These are phyloP conservation scores for Caenorhabditis auriculariae DNA, from an alignment of 2,888 invertebrate genomes.

Conservation along the genomic window DNA sequence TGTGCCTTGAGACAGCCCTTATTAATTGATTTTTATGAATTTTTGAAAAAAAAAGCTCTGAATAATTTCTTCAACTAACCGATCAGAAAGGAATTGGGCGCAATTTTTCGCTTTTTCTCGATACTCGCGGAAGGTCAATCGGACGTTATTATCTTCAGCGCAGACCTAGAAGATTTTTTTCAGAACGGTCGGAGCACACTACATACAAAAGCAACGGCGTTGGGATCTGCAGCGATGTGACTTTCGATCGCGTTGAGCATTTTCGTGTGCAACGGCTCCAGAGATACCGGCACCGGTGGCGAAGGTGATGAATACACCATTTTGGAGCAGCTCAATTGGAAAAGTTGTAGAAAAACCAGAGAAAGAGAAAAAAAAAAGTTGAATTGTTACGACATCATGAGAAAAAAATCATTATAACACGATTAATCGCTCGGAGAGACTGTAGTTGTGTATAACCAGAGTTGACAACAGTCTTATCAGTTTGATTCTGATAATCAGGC, in stretches of 20 bases:
- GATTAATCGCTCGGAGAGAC: too few relatives aligned
- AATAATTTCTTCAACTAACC: too few relatives aligned
- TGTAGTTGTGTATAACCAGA: too few relatives aligned
- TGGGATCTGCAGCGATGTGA: conserved; percentile 5
- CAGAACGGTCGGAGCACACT: not conserved
- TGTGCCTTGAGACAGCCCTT: too few relatives aligned
- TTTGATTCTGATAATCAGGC: too few relatives aligned
- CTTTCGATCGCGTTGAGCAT: conserved; percentile 8
- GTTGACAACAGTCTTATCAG: too few relatives aligned
- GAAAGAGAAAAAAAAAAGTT: not conserved
- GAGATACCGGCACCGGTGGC: conserved; percentile 13
- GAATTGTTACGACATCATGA: too few relatives aligned
- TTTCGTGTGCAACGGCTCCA: conserved; percentile 13
- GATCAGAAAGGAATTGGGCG: conserved; percentile 2
- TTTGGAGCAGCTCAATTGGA: not conserved
- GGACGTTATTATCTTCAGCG: conserved; percentile 7
- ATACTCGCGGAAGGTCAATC: conserved; percentile 4
- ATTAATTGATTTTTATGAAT: too few relatives aligned
- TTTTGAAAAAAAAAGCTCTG: too few relatives aligned
- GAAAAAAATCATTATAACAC: too few relatives aligned
- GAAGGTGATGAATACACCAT: conserved; percentile 12
- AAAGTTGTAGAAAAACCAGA: not conserved
- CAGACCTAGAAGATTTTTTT: not conserved
- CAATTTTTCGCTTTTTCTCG: conserved; percentile 1
- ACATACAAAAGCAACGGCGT: conserved; percentile 9